Evolutionary conservation across 2,888 invertebrate genomes (phyloP).

Genomic region (Chaetoderma sp.): DNA sequence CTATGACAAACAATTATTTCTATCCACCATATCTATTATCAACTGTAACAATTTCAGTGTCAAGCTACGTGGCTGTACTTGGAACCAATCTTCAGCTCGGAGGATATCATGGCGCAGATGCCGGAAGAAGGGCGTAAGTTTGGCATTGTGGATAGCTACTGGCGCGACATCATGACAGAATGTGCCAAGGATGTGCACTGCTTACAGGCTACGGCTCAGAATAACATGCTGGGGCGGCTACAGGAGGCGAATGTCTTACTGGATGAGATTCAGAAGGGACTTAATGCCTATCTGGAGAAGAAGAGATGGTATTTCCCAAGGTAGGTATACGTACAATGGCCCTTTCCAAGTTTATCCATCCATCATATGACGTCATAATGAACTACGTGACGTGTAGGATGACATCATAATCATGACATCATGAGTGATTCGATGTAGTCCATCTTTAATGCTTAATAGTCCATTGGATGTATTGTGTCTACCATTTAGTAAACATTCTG

Average conservation of each 20-base stretch:
- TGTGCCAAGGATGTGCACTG: slow-evolving; percentile 69
- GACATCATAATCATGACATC: no score
- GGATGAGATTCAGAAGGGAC: slow-evolving; percentile 90
- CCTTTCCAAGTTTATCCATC: no score
- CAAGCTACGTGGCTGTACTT: slow-evolving; percentile 88
- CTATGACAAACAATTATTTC: no score
- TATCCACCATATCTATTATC: no score
- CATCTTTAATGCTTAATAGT: no score
- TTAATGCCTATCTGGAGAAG: slow-evolving; percentile 94
- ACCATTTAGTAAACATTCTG: no score
- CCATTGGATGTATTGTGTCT: no score
- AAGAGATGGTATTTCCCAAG: slow-evolving; percentile 91
- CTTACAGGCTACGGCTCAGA: slow-evolving; percentile 69
- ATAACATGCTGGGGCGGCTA: slow-evolving; percentile 72
- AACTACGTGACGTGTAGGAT: no score
- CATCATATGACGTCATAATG: no score
- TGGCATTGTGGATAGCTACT: slow-evolving; percentile 82
- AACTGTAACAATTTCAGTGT: slow-evolving; percentile 78
- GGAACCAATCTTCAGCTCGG: slow-evolving; percentile 93
- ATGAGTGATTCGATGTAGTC: no score
- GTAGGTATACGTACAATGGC: no score
- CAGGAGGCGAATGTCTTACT: slow-evolving; percentile 79
- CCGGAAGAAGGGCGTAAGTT: slow-evolving; percentile 92
- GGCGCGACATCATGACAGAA: slow-evolving; percentile 78
- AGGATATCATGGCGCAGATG: slow-evolving; percentile 97